Evolutionary conservation across 92 coral and sea anemone species (phyloP).

Genomic region (Phenganax stokvisi): DNA sequence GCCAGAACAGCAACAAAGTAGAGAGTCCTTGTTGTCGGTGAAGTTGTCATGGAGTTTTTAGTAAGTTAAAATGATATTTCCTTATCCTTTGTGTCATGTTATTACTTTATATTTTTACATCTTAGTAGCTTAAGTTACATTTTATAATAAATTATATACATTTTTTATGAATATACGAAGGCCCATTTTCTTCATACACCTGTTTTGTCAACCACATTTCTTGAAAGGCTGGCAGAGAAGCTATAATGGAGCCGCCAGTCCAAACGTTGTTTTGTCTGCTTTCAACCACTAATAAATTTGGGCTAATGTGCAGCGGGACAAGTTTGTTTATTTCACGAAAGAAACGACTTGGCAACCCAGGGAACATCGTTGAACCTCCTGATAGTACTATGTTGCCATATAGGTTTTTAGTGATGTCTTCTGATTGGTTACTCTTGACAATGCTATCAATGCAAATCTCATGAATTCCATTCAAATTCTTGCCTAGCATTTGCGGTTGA

Average conservation of each 20-base stretch:
- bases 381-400: conserved; percentile 85
- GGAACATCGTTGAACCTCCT: conserved; percentile 89
- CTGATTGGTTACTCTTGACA: conserved; percentile 77
- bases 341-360: conserved; percentile 85
- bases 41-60: too few species aligned
- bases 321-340: conserved; percentile 71
- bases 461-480: conserved; percentile 82
- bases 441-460: conserved; percentile 82
- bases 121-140: neutral
- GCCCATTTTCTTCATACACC: conserved; percentile 93
- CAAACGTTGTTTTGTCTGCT: conserved; percentile 92
- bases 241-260: conserved; percentile 96
- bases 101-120: too few species aligned
- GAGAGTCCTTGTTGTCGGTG: too few species aligned
- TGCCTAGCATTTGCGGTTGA: conserved; percentile 78
- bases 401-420: conserved; percentile 76
- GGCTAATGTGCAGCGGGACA: conserved; percentile 74
- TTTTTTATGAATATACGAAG: conserved; percentile 74
- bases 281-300: conserved; percentile 86
- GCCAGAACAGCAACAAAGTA: too few species aligned
- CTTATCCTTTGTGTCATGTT: neutral
- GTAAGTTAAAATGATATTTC: neutral
- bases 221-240: conserved; percentile 89
- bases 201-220: conserved; percentile 98
- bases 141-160: conserved; percentile 3